Conservation (phyloP, 1,140 invertebrate species). For the Ostrea edulis region DNA sequence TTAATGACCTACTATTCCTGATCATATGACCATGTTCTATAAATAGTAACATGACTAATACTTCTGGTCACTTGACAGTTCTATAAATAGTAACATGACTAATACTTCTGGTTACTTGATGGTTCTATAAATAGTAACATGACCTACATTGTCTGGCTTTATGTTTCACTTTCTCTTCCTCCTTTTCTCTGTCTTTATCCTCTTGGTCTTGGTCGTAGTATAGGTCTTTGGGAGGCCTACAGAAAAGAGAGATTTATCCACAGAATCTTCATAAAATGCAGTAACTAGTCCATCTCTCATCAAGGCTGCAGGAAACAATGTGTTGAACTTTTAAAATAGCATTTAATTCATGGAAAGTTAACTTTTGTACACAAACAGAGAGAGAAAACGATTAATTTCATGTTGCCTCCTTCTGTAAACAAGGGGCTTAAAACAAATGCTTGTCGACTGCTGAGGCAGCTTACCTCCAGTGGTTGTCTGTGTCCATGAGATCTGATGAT, state of each 20-base stretch:
- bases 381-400: too few relatives aligned
- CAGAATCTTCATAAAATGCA: neutral
- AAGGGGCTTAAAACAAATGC: too few relatives aligned
- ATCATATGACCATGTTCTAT: neutral
- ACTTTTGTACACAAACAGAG: too few relatives aligned
- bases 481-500: conserved; percentile 94
- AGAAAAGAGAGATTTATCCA: conserved; percentile 60
- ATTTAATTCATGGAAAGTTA: too few relatives aligned
- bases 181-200: conserved; percentile 88
- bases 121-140: neutral
- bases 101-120: neutral
- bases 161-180: conserved; percentile 89
- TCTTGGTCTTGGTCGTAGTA: conserved; percentile 95
- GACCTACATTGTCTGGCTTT: conserved; percentile 76
- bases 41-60: neutral
- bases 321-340: too few relatives aligned
- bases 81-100: conserved; percentile 1
- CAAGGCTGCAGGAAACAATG: neutral
- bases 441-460: neutral
- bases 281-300: too few relatives aligned
- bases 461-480: conserved; percentile 93
- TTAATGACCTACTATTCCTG: neutral
- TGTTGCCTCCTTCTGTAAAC: too few relatives aligned
- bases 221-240: conserved; percentile 90
- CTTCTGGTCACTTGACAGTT: too few relatives aligned